A percentile compares a stretch with the other conserved stretches of the same genome.
phyloP scores from a whole-genome alignment of 2,888 invertebrate genomes.

The Chironomus riparius region DNA sequence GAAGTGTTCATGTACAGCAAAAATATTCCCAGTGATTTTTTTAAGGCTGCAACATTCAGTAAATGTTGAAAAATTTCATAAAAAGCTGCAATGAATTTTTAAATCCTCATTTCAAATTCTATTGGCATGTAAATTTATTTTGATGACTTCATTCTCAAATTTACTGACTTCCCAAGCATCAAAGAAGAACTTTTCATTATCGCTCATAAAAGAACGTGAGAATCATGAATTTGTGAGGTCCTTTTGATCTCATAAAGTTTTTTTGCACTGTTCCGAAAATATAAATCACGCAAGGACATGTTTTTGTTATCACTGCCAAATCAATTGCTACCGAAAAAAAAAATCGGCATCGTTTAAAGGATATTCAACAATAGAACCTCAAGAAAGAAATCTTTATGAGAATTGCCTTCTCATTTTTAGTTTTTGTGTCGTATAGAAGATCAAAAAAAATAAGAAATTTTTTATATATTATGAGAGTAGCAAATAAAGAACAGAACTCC shows the following conservation, averaged over 20 bases:
- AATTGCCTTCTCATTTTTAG: background rate
- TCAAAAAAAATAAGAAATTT: background rate
- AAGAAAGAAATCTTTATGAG: background rate
- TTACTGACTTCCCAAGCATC: no score
- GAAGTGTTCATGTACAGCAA: no score
- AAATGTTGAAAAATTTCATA: no score
- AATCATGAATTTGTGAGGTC: background rate
- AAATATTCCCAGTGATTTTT: no score
- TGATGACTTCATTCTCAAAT: no score
- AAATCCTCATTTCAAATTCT: no score
- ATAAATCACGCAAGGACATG: background rate
- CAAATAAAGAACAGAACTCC: slow-evolving; percentile 20
- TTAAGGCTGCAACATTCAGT: no score
- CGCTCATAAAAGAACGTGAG: background rate
- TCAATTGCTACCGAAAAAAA: slow-evolving; percentile 10
- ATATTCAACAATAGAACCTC: slow-evolving; percentile 11
- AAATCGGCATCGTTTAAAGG: slow-evolving; percentile 14
- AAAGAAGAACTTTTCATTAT: no score
- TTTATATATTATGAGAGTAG: background rate
- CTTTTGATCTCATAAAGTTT: background rate
- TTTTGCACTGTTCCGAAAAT: background rate
- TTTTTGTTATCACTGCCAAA: slow-evolving; percentile 8
- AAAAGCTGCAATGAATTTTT: no score
- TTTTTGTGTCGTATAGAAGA: background rate
- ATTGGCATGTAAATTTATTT: no score